Percentiles rank a stretch among this genome's conserved stretches.
Evolutionary conservation across 1,140 invertebrate genomes (phyloP).

Genomic region (Microplitis mediator): DNA sequence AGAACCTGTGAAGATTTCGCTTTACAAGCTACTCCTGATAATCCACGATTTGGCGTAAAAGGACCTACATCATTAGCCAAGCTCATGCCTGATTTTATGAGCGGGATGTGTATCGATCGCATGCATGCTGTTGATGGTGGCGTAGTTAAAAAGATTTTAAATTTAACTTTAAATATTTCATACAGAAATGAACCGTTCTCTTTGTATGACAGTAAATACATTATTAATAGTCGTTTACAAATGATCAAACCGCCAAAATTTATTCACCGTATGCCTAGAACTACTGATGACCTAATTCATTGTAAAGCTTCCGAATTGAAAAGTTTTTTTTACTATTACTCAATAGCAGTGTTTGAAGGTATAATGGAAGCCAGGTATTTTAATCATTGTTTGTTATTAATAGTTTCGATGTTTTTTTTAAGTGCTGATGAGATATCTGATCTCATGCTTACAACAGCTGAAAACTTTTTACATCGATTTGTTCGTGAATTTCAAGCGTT

Average conservation of each 20-base stretch:
- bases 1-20: not conserved
- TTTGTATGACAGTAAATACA: not conserved
- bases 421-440: slow-evolving; percentile 4
- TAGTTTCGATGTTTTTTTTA: slow-evolving; percentile 6
- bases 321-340: slow-evolving; percentile 28
- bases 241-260: slow-evolving; percentile 25
- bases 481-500: slow-evolving; percentile 21
- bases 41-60: slow-evolving; percentile 21
- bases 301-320: slow-evolving; percentile 31
- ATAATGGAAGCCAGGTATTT: slow-evolving; percentile 24
- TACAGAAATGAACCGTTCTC: slow-evolving; percentile 16
- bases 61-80: slow-evolving; percentile 25
- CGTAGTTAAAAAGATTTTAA: slow-evolving; percentile 31
- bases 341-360: slow-evolving; percentile 14
- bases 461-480: slow-evolving; percentile 22
- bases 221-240: slow-evolving; percentile 16
- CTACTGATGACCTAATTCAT: slow-evolving; percentile 17
- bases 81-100: slow-evolving; percentile 33
- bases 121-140: slow-evolving; percentile 33
- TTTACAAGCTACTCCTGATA: not conserved
- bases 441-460: not conserved
- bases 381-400: slow-evolving; percentile 18
- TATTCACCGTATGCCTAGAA: slow-evolving; percentile 25
- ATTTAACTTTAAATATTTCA: slow-evolving; percentile 13
- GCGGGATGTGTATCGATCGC: slow-evolving; percentile 30